A percentile compares a stretch with the other conserved stretches of the same genome.
Evolutionary conservation across 1,140 invertebrate species (phyloP).

Genomic region (Drosophila leontia): DNA sequence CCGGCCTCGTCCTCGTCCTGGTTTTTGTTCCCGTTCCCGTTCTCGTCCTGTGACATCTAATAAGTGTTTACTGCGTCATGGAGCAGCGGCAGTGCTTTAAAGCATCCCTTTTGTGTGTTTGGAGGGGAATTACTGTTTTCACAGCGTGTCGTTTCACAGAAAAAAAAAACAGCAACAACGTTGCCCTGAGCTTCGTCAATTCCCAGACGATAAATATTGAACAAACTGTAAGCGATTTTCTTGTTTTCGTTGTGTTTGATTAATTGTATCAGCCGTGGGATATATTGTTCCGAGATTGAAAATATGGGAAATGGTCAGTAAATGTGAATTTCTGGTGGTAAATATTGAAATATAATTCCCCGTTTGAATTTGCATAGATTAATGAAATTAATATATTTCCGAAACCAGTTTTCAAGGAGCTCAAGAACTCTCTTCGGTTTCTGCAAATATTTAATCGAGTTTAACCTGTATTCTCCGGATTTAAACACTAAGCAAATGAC

Average conservation of each 20-base stretch:
- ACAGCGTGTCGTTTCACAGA: constrained; percentile 47
- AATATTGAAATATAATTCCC: not conserved
- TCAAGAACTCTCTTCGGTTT: no score
- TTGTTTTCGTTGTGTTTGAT: constrained; percentile 23
- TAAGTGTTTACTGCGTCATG: constrained; percentile 76
- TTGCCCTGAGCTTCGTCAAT: constrained; percentile 35
- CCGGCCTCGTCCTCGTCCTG: constrained; percentile 8
- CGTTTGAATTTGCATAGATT: not conserved
- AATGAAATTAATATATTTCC: not conserved
- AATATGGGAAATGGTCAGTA: not conserved
- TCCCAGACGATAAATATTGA: constrained; percentile 64
- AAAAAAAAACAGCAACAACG: not conserved
- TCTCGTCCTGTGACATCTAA: constrained; percentile 65
- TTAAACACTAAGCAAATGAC: constrained; percentile 8
- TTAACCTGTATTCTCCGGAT: not conserved
- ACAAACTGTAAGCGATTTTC: constrained; percentile 52
- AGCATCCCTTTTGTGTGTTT: constrained; percentile 30
- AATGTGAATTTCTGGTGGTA: not conserved
- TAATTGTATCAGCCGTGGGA: constrained; percentile 5
- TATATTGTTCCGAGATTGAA: not conserved
- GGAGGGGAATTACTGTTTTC: constrained; percentile 18
- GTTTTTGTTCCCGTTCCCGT: not conserved
- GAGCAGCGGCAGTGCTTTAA: constrained; percentile 65
- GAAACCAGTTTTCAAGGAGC: not conserved
- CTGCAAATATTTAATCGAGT: not conserved